Conservation (phyloP, 2,113 vertebrate genomes). For the Tragulus kanchil region DNA sequence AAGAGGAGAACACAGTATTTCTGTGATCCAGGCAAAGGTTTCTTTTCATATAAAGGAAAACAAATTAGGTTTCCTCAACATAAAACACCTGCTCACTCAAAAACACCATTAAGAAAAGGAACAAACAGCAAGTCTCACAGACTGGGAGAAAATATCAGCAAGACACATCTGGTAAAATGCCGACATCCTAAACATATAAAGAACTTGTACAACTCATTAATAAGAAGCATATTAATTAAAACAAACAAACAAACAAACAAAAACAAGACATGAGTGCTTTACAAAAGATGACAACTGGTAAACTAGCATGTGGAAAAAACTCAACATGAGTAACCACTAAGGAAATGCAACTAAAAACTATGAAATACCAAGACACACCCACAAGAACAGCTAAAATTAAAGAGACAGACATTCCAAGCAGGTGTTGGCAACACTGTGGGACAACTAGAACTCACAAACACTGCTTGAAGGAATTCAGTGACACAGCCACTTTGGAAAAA, state of each 20-base stretch:
- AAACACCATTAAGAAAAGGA: neutral
- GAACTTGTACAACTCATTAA: neutral
- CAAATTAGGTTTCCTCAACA: constrained; percentile 17
- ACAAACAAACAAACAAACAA: neutral
- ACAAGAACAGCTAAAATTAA: neutral
- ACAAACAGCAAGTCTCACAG: neutral
- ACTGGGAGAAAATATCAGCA: neutral
- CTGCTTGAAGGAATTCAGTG: neutral
- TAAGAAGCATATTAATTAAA: neutral
- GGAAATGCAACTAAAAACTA: neutral
- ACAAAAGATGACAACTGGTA: neutral
- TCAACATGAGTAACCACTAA: neutral
- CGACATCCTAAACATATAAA: neutral
- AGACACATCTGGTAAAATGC: neutral
- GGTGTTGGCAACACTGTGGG: neutral
- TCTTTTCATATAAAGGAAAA: neutral
- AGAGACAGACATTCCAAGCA: neutral
- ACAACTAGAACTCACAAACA: neutral
- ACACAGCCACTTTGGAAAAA: neutral
- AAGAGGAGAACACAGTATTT: neutral
- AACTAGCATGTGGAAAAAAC: neutral
- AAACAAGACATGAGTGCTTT: too few species aligned
- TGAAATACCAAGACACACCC: neutral
- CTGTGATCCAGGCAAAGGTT: neutral
- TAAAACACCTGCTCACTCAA: neutral